phyloP scores from a whole-genome alignment of 2,888 invertebrate species.

The Hydropsyche betteni region DNA sequence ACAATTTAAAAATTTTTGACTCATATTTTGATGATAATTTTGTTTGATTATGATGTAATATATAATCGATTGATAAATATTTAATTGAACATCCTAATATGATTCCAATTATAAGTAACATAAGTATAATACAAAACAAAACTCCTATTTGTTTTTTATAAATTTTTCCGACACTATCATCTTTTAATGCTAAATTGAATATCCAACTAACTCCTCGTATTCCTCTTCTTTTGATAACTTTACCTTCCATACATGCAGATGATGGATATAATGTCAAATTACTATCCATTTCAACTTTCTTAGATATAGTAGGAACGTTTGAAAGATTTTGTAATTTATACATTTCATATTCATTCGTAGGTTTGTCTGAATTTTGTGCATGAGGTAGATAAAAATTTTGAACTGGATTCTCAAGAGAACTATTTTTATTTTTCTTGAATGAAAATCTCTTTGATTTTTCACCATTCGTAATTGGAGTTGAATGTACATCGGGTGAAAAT shows the following conservation, averaged over 20 bases:
- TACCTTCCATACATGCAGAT: slow-evolving; percentile 39
- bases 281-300: slow-evolving; percentile 46
- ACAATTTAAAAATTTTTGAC: neutral
- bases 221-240: slow-evolving; percentile 57
- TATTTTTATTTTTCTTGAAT: slow-evolving; percentile 39
- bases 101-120: slow-evolving; percentile 61
- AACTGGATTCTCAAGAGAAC: slow-evolving; percentile 1
- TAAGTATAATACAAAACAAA: slow-evolving; percentile 65
- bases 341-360: slow-evolving; percentile 42
- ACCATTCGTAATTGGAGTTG: slow-evolving; percentile 46
- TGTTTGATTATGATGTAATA: slow-evolving; percentile 45
- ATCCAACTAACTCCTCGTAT: slow-evolving; percentile 64
- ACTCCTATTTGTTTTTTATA: slow-evolving; percentile 64
- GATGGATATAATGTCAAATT: neutral
- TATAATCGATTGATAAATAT: slow-evolving; percentile 54
- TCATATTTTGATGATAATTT: slow-evolving; percentile 43
- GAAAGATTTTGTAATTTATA: slow-evolving; percentile 38
- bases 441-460: slow-evolving; percentile 38
- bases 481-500: slow-evolving; percentile 49
- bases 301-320: slow-evolving; percentile 48
- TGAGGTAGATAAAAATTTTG: slow-evolving; percentile 34
- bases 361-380: neutral
- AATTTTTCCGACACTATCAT: slow-evolving; percentile 61
- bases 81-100: slow-evolving; percentile 64
- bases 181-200: slow-evolving; percentile 61